phyloP scores from a whole-genome alignment of 2,113 vertebrate species.

The Corythoichthys intestinalis region DNA sequence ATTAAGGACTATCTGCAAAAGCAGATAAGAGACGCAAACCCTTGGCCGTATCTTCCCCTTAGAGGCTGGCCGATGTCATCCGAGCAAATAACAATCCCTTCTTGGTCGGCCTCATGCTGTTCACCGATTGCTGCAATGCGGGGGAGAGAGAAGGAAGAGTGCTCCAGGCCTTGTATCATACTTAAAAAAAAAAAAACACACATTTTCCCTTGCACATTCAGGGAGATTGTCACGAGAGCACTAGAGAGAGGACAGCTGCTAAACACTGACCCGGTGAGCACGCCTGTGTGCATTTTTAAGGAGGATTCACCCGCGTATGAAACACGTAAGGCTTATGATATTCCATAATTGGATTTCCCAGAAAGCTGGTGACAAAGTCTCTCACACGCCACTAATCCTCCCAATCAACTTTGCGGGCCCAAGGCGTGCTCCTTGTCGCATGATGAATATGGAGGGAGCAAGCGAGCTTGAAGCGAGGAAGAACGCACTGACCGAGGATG shows the following conservation, averaged over 20 bases:
- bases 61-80: conserved; percentile 16
- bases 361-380: conserved; percentile 78
- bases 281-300: conserved; percentile 50
- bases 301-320: conserved; percentile 65
- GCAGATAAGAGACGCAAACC: conserved; percentile 46
- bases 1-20: conserved; percentile 59
- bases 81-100: conserved; percentile 52
- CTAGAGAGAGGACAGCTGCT: conserved; percentile 26
- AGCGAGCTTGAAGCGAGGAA: conserved; percentile 26
- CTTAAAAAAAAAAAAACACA: conserved; percentile 20
- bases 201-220: conserved; percentile 45
- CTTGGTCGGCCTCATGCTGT: conserved; percentile 32
- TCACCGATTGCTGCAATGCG: conserved; percentile 66
- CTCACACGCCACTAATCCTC: conserved; percentile 74
- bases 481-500: conserved; percentile 11
- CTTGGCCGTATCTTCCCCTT: conserved; percentile 37
- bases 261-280: conserved; percentile 50
- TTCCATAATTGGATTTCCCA: conserved; percentile 79
- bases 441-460: conserved; percentile 46
- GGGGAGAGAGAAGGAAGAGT: conserved; percentile 30
- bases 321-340: conserved; percentile 76
- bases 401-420: conserved; percentile 67
- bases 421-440: conserved; percentile 39
- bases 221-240: conserved; percentile 13
- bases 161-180: conserved; percentile 43